Base-by-base conservation (phyloP, 2,888 invertebrate species). In the Phaedon cochleariae region DNA sequence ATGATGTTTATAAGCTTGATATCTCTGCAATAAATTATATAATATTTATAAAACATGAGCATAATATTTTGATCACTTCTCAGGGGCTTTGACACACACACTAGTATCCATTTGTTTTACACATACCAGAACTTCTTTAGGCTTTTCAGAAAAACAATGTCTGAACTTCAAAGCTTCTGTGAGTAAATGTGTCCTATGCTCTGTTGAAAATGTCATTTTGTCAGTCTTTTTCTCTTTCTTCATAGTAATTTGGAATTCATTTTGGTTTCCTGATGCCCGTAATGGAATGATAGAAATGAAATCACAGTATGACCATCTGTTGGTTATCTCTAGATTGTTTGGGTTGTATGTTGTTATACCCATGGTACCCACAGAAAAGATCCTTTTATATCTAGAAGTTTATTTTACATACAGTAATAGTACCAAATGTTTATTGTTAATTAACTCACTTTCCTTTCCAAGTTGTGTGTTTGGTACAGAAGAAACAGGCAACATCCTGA, bases 261-360 rank as follows among this genome's bases (percentile, higher is more conserved):
- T 87, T 59, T 86, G 86, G 73, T 81, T 78, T 5, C 82, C 82
- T 61, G 34, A 34, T 59, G 88, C 81, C 81, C 87, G 89, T 78
- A 78, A 53, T 5, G 80, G 79, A 62, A 73, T 74, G 15, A 80
- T 73, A 15, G 79, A 78, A 53, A 69, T 73, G 61, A 77, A 76
- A 84, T 85, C 79, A 67, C 72, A 75, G 52, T 79, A 95, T 57
- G 90, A 85, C 95, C 95, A 96, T 84, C 95, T 93, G 85, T 99
- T 99, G 61, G 99, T 99, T 71, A 95, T 88, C 80, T 96, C 96
- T 76, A 95, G 85, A 73, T 89, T 92, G 69, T 87, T 89, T n/a
- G 95, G 98, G 85, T 98, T 98, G 85, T 98, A 98, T 0, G 99
- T 99, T 52, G 98, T 96, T 76, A 99, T 94, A 31, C 97, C 98